Evolutionary conservation across 2,797 vertebrate species (phyloP), one percentile per base, ranked within the genome.

Genomic region (Holocentrus rufus): DNA sequence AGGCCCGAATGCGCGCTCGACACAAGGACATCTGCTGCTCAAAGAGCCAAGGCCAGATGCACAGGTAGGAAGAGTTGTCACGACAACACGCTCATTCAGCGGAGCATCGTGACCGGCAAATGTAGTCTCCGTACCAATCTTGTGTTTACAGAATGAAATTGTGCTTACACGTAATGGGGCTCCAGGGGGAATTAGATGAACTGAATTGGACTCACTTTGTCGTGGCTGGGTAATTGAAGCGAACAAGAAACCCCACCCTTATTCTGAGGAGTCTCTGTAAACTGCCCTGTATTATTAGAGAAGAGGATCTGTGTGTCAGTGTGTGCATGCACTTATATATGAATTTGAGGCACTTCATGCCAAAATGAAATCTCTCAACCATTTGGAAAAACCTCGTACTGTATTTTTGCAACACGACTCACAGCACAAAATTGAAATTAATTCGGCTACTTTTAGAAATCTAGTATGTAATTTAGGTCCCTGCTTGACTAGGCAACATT

Each of bases 31-130:
- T 71, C 50, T 11, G 9, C 36, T 50, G 27, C 44, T 65, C 65
- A 27, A 36, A 53, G 17, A 60, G 46, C 47, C 20, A 27, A 66
- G 58, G 61, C 54, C 13, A 59, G 72, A 65, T 23, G 7, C 15
- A 18, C 47, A 64, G 74, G 44, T 75, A 73, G 55, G 25, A 68
- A 53, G 76, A 9, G 46, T 49, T 18, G 18, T 20, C 46, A 49
- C 9, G 46, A 49, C 46, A 3, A 18, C 46, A 49, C 15, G 8
- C 0, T 63, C 70, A 58, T 77, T 66, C 65, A 39, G 69, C 58
- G 56, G 34, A 13, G 49, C 55, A 20, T 65, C 17, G 18, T 25
- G 30, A 60, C 46, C 6, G 39, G 17, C 46, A 49, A 49, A 49
- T 49, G 46, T n/a, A 49, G 18, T 49, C 18, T 49, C n/a, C n/a